phyloP scores from a whole-genome alignment of 2,797 vertebrate genomes.

The Sternarchorhynchus goeldii region DNA sequence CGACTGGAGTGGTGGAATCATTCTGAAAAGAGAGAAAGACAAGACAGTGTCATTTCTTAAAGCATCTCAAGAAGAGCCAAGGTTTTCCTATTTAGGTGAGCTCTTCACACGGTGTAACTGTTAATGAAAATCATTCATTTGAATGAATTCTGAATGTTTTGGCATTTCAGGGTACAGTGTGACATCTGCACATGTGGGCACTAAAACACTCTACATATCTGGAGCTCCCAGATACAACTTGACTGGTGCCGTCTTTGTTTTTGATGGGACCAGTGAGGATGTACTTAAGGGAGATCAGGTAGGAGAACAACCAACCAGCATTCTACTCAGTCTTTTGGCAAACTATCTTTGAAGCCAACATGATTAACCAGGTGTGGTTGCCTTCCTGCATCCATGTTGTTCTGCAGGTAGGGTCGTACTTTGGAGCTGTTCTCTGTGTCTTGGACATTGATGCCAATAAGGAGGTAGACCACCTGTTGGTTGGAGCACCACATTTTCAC shows the following conservation, averaged over 20 bases:
- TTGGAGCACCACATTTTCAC: conserved; percentile 77
- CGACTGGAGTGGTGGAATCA: conserved; percentile 78
- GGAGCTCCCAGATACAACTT: conserved; percentile 75
- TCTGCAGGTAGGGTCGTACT: conserved; percentile 81
- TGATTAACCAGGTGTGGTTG: too few relatives aligned
- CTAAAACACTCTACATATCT: conserved; percentile 62
- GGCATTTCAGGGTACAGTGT: conserved; percentile 74
- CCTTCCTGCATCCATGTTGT: not conserved
- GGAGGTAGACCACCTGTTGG: conserved; percentile 71
- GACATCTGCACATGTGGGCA: conserved; percentile 48
- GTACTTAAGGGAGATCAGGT: conserved; percentile 77
- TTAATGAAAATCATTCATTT: not conserved
- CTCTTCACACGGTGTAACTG: not conserved
- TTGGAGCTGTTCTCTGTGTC: conserved; percentile 78
- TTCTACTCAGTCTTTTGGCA: not conserved
- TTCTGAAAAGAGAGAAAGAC: conserved; percentile 60
- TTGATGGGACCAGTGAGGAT: conserved; percentile 56
- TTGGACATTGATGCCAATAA: conserved; percentile 69
- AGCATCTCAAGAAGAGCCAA: conserved; percentile 56
- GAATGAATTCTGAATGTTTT: conserved; percentile 2
- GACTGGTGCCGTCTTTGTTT: conserved; percentile 72
- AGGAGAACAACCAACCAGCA: conserved; percentile 6
- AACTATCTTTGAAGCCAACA: not conserved
- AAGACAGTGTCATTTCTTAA: conserved; percentile 69
- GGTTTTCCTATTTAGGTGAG: conserved; percentile 78